phyloP scores from a whole-genome alignment of 1,140 invertebrate genomes.

The Habropoda laboriosa region DNA sequence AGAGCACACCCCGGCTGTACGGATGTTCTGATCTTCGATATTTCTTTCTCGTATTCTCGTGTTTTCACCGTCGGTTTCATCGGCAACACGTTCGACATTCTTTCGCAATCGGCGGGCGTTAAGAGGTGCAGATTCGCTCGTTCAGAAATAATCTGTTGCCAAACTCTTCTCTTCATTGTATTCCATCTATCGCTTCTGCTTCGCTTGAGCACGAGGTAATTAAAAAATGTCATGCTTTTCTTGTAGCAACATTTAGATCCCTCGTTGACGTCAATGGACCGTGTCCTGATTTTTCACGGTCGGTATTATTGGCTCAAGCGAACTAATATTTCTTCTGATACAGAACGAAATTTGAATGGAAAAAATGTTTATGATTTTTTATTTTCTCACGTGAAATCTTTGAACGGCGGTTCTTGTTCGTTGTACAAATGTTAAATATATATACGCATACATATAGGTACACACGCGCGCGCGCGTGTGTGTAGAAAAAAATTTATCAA shows the following conservation, averaged over 20 bases:
- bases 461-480: neutral
- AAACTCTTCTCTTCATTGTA: conserved; percentile 11
- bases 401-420: neutral
- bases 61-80: neutral
- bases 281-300: conserved; percentile 34
- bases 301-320: neutral
- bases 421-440: neutral
- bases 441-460: neutral
- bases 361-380: neutral
- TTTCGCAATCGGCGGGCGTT: conserved; percentile 5
- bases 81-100: conserved; percentile 6
- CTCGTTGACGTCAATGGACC: conserved; percentile 6
- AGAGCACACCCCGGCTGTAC: conserved; percentile 76
- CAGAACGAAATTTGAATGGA: neutral
- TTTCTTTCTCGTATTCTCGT: conserved; percentile 28
- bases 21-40: conserved; percentile 66
- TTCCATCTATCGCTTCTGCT: conserved; percentile 17
- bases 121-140: neutral
- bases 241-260: neutral
- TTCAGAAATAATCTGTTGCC: neutral
- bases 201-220: conserved; percentile 35
- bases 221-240: conserved; percentile 20
- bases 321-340: neutral
- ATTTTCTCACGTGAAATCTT: neutral
- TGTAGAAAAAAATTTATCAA: neutral